Conservation (phyloP, 53 echinoderm and acorn worm genomes). For the Patiria pectinifera region DNA sequence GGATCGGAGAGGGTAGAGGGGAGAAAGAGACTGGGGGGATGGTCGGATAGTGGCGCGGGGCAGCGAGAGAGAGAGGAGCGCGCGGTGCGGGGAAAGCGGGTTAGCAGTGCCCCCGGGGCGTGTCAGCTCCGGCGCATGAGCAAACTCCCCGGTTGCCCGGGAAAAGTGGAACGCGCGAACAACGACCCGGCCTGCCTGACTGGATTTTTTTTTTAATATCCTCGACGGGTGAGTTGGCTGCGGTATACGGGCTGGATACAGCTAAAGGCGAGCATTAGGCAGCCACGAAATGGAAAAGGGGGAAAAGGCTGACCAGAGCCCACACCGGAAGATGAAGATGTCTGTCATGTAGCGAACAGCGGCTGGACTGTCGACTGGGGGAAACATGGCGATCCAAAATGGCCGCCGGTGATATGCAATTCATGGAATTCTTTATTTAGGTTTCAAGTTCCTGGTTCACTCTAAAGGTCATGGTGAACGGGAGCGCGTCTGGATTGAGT, state of each 20-base stretch:
- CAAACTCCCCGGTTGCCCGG: conserved; percentile 56
- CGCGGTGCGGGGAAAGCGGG: conserved; percentile 53
- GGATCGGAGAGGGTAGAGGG: conserved; percentile 25
- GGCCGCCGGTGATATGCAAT: conserved; percentile 36
- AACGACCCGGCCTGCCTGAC: conserved; percentile 58
- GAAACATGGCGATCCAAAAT: conserved; percentile 33
- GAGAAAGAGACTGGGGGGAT: neutral
- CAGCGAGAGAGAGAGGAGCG: conserved; percentile 2
- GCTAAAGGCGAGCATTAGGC: conserved; percentile 35
- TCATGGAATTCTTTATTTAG: neutral
- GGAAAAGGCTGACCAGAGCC: neutral
- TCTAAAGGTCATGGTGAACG: neutral
- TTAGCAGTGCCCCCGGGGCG: conserved; percentile 62
- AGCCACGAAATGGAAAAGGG: conserved; percentile 8
- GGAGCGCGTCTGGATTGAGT: neutral
- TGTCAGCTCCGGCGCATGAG: conserved; percentile 50
- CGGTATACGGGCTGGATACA: conserved; percentile 17
- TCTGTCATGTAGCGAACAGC: conserved; percentile 48
- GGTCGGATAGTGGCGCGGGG: conserved; percentile 7
- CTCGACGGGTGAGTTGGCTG: neutral
- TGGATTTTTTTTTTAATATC: neutral
- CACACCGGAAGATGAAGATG: conserved; percentile 46
- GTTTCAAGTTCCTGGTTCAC: neutral
- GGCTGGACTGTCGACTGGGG: conserved; percentile 12
- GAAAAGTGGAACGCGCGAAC: conserved; percentile 68